Percentiles rank a stretch among this genome's conserved stretches.
These are phyloP conservation scores for Megalonaias nervosa DNA, from an alignment of 1,140 invertebrate genomes.

Conservation along the genomic window DNA sequence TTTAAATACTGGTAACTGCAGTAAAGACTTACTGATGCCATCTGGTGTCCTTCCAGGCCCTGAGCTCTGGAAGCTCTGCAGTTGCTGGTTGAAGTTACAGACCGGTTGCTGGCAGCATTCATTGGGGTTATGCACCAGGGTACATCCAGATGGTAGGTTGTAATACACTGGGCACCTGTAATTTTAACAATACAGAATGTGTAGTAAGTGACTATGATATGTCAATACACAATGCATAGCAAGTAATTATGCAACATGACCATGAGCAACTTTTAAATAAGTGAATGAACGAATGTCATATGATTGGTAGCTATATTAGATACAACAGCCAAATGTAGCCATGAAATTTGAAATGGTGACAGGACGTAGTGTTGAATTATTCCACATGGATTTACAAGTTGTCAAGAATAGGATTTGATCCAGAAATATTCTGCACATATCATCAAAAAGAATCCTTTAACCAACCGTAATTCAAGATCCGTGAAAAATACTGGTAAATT, in stretches of 20 bases:
- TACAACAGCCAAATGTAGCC: no score
- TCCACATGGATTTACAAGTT: no score
- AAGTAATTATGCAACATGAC: neutral
- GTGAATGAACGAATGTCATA: no score
- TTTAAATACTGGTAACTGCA: neutral
- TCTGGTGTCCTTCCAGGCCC: constrained; percentile 49
- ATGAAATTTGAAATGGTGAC: no score
- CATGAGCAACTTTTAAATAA: neutral
- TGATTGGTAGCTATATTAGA: no score
- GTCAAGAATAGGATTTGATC: no score
- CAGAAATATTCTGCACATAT: no score
- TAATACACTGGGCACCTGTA: constrained; percentile 60
- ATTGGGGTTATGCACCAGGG: constrained; percentile 45
- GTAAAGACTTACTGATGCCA: constrained; percentile 40
- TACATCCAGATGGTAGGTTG: constrained; percentile 60
- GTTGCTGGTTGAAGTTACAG: constrained; percentile 57
- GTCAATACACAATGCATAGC: neutral
- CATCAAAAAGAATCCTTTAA: no score
- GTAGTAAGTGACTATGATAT: neutral
- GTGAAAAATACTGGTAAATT: no score
- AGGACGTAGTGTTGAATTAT: no score
- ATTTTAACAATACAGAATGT: neutral
- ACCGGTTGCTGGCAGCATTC: constrained; percentile 58
- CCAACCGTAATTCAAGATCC: no score
- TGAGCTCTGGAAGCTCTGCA: constrained; percentile 44